phyloP scores from a whole-genome alignment of 2,113 vertebrate genomes.

The Eulemur rufifrons region DNA sequence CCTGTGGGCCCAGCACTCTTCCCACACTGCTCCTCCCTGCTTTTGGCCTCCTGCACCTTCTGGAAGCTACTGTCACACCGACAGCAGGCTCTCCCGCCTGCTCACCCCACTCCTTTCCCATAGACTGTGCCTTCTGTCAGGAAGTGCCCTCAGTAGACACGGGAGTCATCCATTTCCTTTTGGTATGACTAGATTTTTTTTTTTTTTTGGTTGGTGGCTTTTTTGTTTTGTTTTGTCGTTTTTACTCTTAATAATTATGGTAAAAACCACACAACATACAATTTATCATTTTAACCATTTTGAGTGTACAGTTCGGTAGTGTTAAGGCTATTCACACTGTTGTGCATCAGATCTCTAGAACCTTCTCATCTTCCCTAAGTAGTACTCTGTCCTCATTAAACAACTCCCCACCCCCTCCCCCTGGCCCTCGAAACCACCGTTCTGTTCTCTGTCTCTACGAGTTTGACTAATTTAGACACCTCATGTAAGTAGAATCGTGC shows the following conservation, averaged over 20 bases:
- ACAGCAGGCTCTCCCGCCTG: rapidly evolving
- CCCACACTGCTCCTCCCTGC: rapidly evolving
- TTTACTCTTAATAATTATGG: neutral
- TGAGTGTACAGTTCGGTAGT: neutral
- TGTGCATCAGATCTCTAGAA: neutral
- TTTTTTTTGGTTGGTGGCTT: neutral
- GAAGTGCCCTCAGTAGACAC: neutral
- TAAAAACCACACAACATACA: neutral
- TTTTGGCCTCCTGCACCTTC: neutral
- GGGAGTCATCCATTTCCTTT: neutral
- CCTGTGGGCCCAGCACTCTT: rapidly evolving
- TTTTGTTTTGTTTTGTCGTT: neutral
- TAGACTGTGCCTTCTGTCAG: neutral
- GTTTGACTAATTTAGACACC: neutral
- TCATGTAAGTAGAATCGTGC: neutral
- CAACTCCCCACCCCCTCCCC: neutral
- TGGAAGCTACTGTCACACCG: neutral
- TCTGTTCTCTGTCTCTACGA: neutral
- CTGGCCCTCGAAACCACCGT: neutral
- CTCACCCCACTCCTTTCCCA: neutral
- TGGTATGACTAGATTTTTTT: neutral
- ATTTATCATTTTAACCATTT: neutral
- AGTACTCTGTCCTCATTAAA: neutral
- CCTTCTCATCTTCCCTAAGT: neutral
- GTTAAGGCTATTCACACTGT: neutral